phyloP scores from a whole-genome alignment of 1,140 invertebrate species.

The Monomorium pharaonis region DNA sequence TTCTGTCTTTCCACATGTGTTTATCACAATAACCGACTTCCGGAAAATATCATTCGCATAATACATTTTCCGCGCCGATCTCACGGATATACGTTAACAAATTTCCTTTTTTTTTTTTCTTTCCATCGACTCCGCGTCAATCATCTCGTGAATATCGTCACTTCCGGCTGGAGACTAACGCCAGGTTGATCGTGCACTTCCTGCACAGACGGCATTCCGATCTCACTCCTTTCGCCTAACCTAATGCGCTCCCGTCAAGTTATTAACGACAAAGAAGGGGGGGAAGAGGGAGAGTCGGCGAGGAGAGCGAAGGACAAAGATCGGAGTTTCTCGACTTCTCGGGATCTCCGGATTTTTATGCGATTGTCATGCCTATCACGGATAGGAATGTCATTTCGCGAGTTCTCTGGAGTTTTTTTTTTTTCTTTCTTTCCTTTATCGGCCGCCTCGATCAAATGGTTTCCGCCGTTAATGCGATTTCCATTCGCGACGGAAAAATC shows the following conservation, averaged over 20 bases:
- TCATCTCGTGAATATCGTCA: constrained; percentile 54
- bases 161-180: constrained; percentile 70
- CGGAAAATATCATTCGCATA: constrained; percentile 25
- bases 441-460: background rate
- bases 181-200: constrained; percentile 69
- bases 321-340: constrained; percentile 63
- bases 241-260: constrained; percentile 62
- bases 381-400: constrained; percentile 64
- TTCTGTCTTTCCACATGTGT: background rate
- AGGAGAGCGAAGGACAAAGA: constrained; percentile 43
- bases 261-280: constrained; percentile 63
- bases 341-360: constrained; percentile 70
- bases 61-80: constrained; percentile 33
- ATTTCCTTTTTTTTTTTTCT: constrained; percentile 29
- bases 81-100: background rate
- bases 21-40: constrained; percentile 46
- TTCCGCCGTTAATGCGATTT: background rate
- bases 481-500: background rate
- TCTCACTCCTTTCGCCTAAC: constrained; percentile 70
- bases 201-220: constrained; percentile 72
- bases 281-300: background rate
- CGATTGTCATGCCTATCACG: constrained; percentile 66
- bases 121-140: constrained; percentile 57
- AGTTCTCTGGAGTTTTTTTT: background rate
- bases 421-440: constrained; percentile 18